Conservation (phyloP, 2,113 vertebrate species). For the Anarrhichthys ocellatus region DNA sequence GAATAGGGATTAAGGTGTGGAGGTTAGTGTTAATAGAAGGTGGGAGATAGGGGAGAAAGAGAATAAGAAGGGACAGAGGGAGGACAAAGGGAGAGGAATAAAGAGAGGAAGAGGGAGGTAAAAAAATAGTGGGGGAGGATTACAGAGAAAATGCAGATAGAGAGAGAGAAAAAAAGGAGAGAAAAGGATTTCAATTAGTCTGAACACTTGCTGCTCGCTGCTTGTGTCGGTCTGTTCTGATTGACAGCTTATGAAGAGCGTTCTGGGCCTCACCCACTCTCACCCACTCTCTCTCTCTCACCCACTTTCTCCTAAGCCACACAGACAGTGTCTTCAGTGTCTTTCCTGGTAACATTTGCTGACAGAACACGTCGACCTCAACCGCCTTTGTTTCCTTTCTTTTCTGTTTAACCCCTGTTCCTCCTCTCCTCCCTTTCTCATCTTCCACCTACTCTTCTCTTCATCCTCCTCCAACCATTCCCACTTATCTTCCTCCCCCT, state of each 20-base stretch:
- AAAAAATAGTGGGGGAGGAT: background rate
- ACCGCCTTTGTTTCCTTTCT: constrained; percentile 30
- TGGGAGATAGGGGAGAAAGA: background rate
- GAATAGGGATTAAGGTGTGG: background rate
- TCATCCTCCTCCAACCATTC: background rate
- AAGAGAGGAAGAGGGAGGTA: background rate
- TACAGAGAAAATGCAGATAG: background rate
- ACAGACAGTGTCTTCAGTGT: constrained; percentile 13
- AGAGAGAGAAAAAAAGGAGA: background rate
- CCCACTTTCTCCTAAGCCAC: constrained; percentile 17
- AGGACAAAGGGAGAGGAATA: constrained; percentile 17
- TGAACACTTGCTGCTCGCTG: constrained; percentile 26
- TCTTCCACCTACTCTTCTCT: background rate
- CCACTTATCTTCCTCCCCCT: constrained; percentile 1
- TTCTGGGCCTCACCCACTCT: constrained; percentile 24
- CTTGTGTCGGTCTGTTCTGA: constrained; percentile 38
- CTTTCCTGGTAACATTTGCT: constrained; percentile 35
- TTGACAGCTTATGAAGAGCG: constrained; percentile 54
- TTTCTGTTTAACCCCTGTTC: constrained; percentile 8
- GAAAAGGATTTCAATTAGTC: constrained; percentile 49
- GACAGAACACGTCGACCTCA: constrained; percentile 31
- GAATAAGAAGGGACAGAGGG: background rate
- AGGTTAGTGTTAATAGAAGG: constrained; percentile 5
- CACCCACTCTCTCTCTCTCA: constrained; percentile 12
- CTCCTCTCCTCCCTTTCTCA: background rate